These are phyloP conservation scores for Indri indri DNA, from an alignment of 2,113 vertebrate species.

Conservation along the genomic window DNA sequence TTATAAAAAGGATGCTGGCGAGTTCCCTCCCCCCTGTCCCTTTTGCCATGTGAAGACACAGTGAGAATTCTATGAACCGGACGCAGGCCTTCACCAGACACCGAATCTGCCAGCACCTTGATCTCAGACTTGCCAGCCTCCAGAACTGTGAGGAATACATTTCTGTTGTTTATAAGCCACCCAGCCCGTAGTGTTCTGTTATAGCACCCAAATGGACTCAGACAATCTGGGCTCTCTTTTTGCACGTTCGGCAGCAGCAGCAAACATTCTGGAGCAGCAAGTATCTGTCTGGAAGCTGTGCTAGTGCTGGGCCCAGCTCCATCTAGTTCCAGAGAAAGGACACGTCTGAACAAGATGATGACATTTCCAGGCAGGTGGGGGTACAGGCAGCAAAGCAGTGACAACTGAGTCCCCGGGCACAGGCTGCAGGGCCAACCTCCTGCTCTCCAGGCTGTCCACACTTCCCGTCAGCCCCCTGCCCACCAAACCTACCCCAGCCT, in stretches of 20 bases:
- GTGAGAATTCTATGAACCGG: neutral
- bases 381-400: neutral
- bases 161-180: neutral
- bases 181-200: neutral
- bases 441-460: neutral
- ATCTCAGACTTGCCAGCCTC: neutral
- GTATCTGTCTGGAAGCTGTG: neutral
- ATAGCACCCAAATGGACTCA: neutral
- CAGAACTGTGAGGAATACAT: neutral
- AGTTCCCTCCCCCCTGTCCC: neutral
- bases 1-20: neutral
- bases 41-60: neutral
- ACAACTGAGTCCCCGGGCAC: no score
- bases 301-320: neutral
- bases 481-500: neutral
- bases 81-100: neutral
- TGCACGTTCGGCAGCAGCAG: neutral
- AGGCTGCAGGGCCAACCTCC: neutral
- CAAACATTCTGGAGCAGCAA: neutral
- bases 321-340: neutral
- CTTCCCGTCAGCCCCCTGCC: neutral
- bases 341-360: neutral
- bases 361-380: neutral
- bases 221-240: neutral
- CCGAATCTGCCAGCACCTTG: neutral